Base-by-base conservation (phyloP, 2,888 invertebrate species). In the Crioceris asparagi region DNA sequence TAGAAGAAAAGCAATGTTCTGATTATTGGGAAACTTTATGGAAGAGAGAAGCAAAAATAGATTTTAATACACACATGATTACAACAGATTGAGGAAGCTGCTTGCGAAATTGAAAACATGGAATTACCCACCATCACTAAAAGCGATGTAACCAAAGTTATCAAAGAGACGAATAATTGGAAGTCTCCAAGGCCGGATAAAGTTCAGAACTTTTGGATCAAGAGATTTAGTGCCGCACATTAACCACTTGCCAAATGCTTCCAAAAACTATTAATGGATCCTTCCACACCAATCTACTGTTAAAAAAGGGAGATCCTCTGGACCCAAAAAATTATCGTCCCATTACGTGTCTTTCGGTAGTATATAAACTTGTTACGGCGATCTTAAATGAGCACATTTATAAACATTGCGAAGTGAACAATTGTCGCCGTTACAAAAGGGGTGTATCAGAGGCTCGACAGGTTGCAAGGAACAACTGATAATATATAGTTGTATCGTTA, bases 141-240 rank as follows among this genome's bases (percentile, higher is more conserved):
- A n/a, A n/a, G n/a, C n/a, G n/a, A n/a, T n/a, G n/a, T n/a, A n/a
- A 11, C 7, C 27, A 5, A 8, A 8, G 27, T 5, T n/a, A 23
- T 34, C n/a, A 31, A 16, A 14, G 32, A 31, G 12, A 14, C 21
- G 3, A 5, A 31, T 15, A 37, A 37, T 25, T 37, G 32, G 37
- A 37, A 37, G 17, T 31, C 31, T 14, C 32, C 37, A 26, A 32
- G 37, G 10, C 16, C 23, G 14, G 37, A 37, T 17, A 21, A 15
- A 25, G 3, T 37, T 4, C 37, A 37, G 2, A 37, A 32, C 26
- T 37, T 25, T 16, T 37, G 31, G 37, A 4, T 31, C 14, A 37
- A 37, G 16, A 15, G 16, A 21, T 31, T 37, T 3, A 14, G 14
- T n/a, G 25, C 11, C 7, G 3, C 14, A 10, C 37, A 23, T 18